Conservation (phyloP, 1,140 invertebrate species). For the Amphibalanus amphitrite region DNA sequence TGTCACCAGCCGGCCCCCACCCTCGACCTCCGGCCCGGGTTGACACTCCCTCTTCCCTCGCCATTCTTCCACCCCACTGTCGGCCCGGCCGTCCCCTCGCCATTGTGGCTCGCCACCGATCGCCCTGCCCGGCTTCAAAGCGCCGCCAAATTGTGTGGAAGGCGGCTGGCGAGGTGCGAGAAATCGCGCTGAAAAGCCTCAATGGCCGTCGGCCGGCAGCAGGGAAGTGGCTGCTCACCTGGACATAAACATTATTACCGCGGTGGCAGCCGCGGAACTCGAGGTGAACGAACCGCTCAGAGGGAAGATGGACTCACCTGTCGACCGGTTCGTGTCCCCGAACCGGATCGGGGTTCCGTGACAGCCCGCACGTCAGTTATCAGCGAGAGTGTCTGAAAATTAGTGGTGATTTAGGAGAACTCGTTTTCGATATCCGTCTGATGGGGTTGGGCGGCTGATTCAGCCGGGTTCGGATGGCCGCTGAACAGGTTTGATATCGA, state of each 20-base stretch:
- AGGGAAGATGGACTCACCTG: neutral
- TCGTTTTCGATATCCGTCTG: neutral
- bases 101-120: neutral
- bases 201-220: neutral
- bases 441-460: neutral
- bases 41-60: too few species aligned
- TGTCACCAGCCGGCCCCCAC: too few species aligned
- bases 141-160: constrained; percentile 1
- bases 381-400: too few species aligned
- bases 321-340: too few species aligned
- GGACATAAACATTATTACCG: neutral
- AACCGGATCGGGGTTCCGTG: too few species aligned
- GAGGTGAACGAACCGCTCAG: neutral
- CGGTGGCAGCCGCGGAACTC: neutral
- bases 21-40: too few species aligned
- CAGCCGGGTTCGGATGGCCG: too few species aligned
- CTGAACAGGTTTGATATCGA: neutral
- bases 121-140: neutral
- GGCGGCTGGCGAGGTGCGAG: neutral
- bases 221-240: neutral
- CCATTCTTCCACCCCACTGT: neutral
- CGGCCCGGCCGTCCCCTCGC: too few species aligned
- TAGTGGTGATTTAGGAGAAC: too few species aligned
- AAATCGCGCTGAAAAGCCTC: neutral
- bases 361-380: too few species aligned